Base-by-base conservation (phyloP, 2,888 invertebrate genomes). In the Salticus scenicus region DNA sequence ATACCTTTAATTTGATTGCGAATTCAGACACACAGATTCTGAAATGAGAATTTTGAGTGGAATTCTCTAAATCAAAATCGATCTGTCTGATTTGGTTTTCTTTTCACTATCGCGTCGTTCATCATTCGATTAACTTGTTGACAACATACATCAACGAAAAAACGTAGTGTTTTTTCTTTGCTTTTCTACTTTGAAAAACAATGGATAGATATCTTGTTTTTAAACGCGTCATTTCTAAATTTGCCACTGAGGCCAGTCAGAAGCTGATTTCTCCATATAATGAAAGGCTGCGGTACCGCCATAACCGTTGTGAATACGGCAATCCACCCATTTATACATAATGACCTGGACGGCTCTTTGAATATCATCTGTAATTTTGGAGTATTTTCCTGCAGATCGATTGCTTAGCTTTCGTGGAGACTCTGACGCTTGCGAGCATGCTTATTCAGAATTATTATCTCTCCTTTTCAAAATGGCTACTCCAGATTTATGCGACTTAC, bases 361-460 rank as follows among this genome's bases (percentile, higher is more conserved):
- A 83, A 83, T 83, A 83, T 83, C 77, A 83, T 71, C 83, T 83
- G 83, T 83, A 83, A 83, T 83, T 83, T 77, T 76, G 83, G 83
- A 76, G 83, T 77, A 83, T 83, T 83, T 83, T 83, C 77, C 70
- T 82, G 77, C 83, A 77, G 72, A 83, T 83, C 83, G 83, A 83
- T 83, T 83, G 83, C 83, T 81, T 74, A 51, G 80, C 72, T 83
- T 76, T 75, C 51, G 67, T 66, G 41, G 37, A 20, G 31, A 66
- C 24, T 31, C 33, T 37, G 33, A 24, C 47, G 41, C 51, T n/a
- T n/a, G n/a, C n/a, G 41, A 27, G 42, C 27, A 27, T 72, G 33
- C 73, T 75, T 41, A 24, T 75, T 7, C 47, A 47, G 47, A n/a
- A 47, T 57, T 24, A 37, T 37, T 37, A 37, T 37, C 37, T 4